Evolutionary conservation across 2,888 invertebrate species (phyloP).

Genomic region (Microdon myrmicae): DNA sequence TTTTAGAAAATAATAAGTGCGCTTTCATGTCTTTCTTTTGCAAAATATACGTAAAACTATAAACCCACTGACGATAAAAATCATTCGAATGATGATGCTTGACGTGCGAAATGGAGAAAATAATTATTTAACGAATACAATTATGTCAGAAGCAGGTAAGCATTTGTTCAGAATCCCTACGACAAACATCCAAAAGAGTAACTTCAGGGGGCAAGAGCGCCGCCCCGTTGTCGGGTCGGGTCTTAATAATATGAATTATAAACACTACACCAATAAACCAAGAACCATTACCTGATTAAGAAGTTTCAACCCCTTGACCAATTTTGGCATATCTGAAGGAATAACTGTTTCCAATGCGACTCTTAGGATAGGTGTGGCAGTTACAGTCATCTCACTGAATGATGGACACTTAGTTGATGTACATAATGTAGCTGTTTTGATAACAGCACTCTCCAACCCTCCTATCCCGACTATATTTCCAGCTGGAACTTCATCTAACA

Average conservation of each 20-base stretch:
- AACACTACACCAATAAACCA: neutral
- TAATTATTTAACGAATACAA: too few relatives aligned
- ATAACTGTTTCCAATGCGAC: slow-evolving; percentile 92
- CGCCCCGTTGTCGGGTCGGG: too few relatives aligned
- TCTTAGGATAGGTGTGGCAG: slow-evolving; percentile 87
- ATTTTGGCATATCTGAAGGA: slow-evolving; percentile 79
- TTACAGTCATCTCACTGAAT: slow-evolving; percentile 82
- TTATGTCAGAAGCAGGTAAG: too few relatives aligned
- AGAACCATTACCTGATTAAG: slow-evolving; percentile 80
- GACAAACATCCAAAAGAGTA: too few relatives aligned
- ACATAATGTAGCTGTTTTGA: slow-evolving; percentile 91
- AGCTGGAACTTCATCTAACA: slow-evolving; percentile 81
- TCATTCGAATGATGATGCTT: too few relatives aligned
- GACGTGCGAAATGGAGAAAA: too few relatives aligned
- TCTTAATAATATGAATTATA: neutral
- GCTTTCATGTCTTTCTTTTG: too few relatives aligned
- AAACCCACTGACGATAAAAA: too few relatives aligned
- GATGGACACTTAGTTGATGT: slow-evolving; percentile 84
- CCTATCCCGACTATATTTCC: slow-evolving; percentile 93
- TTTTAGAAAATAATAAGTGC: too few relatives aligned
- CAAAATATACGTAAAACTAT: too few relatives aligned
- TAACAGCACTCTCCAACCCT: slow-evolving; percentile 82
- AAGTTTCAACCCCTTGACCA: slow-evolving; percentile 81
- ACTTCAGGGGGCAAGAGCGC: too few relatives aligned
- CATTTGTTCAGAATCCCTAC: too few relatives aligned